Conservation (phyloP, 2,797 vertebrate genomes). For the Psittacula derbiana region DNA sequence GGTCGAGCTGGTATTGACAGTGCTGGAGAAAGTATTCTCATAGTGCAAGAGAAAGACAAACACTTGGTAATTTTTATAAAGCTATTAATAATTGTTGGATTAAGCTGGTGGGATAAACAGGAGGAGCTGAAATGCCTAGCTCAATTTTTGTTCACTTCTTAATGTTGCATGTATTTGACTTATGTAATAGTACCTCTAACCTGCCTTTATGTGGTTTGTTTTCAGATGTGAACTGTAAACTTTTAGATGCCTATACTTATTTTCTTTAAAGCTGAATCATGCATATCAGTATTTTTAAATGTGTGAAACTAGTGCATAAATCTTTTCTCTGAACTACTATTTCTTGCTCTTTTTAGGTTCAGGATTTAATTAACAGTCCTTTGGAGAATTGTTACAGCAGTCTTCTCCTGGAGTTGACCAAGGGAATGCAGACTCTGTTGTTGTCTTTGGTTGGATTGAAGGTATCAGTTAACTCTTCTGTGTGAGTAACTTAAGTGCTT, state of each 20-base stretch:
- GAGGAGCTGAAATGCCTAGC: neutral
- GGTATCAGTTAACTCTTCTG: slow-evolving; percentile 71
- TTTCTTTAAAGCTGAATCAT: neutral
- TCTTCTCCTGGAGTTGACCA: slow-evolving; percentile 81
- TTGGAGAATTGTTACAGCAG: slow-evolving; percentile 90
- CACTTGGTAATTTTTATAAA: slow-evolving; percentile 75
- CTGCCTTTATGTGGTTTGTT: neutral
- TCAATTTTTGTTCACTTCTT: neutral
- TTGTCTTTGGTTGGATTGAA: slow-evolving; percentile 89
- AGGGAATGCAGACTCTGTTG: slow-evolving; percentile 85
- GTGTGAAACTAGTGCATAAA: neutral
- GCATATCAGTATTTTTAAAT: neutral
- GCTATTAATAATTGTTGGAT: neutral
- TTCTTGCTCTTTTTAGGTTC: slow-evolving; percentile 75
- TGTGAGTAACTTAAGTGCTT: neutral
- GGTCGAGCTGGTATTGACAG: slow-evolving; percentile 92
- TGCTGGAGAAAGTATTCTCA: slow-evolving; percentile 91
- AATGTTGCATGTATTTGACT: neutral
- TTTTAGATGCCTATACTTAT: neutral
- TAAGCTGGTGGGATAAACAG: neutral
- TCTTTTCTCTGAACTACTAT: neutral
- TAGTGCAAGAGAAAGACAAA: slow-evolving; percentile 90
- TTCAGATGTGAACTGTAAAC: neutral
- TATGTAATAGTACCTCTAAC: neutral
- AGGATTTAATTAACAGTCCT: slow-evolving; percentile 83